These are phyloP conservation scores for Apus apus DNA, from an alignment of 2,113 vertebrate species.

Conservation along the genomic window DNA sequence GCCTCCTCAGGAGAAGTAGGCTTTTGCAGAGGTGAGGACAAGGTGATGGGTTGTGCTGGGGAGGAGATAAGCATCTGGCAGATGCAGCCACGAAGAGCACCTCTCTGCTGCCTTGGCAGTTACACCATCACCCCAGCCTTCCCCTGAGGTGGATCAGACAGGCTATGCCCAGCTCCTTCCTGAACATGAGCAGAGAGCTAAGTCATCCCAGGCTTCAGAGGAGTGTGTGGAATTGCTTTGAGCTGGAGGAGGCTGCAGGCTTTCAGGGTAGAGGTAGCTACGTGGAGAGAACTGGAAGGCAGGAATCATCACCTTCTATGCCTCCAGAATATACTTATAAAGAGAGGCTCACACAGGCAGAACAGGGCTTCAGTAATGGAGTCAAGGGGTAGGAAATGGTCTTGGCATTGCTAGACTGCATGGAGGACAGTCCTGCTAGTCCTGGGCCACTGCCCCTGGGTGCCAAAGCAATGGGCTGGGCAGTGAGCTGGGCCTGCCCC, in stretches of 20 bases:
- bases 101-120: neutral
- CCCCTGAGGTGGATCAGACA: neutral
- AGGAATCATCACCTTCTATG: neutral
- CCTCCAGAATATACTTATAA: neutral
- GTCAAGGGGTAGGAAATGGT: neutral
- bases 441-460: neutral
- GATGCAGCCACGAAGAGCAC: accelerated
- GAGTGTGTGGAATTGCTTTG: neutral
- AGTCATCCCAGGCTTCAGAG: neutral
- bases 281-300: neutral
- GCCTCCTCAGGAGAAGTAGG: neutral
- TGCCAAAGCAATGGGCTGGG: neutral
- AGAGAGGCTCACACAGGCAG: neutral
- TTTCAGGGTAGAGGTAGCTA: neutral
- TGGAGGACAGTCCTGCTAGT: neutral
- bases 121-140: neutral
- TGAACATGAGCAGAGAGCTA: neutral
- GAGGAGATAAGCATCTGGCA: neutral
- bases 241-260: neutral
- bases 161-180: neutral
- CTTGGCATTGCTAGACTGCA: neutral
- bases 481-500: neutral
- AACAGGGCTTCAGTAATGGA: neutral
- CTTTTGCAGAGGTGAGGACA: neutral
- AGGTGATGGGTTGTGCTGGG: neutral